Conservation (phyloP, 2,888 invertebrate species). For the Trissoscelio sp. region DNA sequence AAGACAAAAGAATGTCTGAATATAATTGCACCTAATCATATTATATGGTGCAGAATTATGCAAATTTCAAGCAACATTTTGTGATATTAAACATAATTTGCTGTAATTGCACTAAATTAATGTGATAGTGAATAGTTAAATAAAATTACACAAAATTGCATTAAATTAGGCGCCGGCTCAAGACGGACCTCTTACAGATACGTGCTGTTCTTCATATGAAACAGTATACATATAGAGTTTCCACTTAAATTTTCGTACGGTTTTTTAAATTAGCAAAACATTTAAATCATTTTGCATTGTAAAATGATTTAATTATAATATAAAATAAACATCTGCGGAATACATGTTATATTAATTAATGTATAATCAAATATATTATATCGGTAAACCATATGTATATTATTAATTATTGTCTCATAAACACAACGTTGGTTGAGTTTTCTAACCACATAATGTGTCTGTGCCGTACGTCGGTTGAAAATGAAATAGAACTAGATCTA, state of each 20-base stretch:
- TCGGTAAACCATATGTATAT: not conserved
- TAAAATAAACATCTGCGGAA: not conserved
- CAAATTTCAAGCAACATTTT: conserved; percentile 29
- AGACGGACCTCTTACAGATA: not conserved
- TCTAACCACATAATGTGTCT: conserved; percentile 8
- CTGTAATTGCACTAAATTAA: conserved; percentile 38
- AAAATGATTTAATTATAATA: not conserved
- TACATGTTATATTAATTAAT: not conserved
- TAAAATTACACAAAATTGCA: conserved; percentile 46
- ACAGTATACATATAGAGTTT: conserved; percentile 2
- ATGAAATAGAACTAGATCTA: not conserved
- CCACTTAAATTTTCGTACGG: conserved; percentile 24
- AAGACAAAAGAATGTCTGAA: conserved; percentile 12
- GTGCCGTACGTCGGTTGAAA: not conserved
- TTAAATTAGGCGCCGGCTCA: conserved; percentile 33
- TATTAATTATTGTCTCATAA: conserved; percentile 7
- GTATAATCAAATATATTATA: not conserved
- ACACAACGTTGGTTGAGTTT: conserved; percentile 8
- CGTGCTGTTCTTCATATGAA: conserved; percentile 9
- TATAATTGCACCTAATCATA: conserved; percentile 31
- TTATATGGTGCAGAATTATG: conserved; percentile 38
- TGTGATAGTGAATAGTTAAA: conserved; percentile 44
- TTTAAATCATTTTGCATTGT: not conserved
- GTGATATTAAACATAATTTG: conserved; percentile 43
- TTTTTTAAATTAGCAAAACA: not conserved